Percentiles rank a stretch among this genome's conserved stretches.
These are phyloP conservation scores for Pteropus rufus DNA, from an alignment of 2,797 vertebrate species.

Conservation along the genomic window DNA sequence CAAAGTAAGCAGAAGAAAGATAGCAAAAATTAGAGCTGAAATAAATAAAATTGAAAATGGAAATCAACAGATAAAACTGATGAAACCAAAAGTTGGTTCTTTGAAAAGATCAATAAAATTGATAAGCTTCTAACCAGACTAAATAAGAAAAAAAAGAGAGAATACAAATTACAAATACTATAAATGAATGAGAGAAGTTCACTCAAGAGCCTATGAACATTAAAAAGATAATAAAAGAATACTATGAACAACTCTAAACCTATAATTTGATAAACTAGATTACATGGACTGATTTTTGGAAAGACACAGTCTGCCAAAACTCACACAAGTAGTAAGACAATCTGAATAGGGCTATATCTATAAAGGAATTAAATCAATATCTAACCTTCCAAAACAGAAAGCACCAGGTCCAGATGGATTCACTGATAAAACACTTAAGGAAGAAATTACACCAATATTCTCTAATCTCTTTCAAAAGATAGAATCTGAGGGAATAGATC, in stretches of 20 bases:
- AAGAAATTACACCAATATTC: background rate
- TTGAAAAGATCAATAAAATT: background rate
- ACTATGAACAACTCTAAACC: background rate
- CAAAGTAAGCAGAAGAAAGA: constrained; percentile 18
- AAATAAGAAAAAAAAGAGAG: background rate
- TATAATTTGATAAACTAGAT: background rate
- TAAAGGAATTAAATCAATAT: background rate
- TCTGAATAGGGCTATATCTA: background rate
- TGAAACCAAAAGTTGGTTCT: background rate
- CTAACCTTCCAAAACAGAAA: background rate
- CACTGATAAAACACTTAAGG: background rate
- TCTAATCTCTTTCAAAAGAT: background rate
- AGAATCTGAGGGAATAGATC: background rate
- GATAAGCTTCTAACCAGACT: background rate
- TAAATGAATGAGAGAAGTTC: background rate
- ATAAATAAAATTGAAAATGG: background rate
- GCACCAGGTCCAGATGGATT: background rate
- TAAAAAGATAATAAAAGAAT: background rate
- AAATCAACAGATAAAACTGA: background rate
- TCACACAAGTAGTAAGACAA: background rate
- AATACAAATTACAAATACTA: constrained; percentile 6
- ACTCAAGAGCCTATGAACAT: background rate
- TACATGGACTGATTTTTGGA: background rate
- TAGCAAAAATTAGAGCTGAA: background rate
- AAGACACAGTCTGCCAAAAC: background rate